These are phyloP conservation scores for Drosophila melanosoma DNA, from an alignment of 2,888 invertebrate genomes.

Conservation along the genomic window DNA sequence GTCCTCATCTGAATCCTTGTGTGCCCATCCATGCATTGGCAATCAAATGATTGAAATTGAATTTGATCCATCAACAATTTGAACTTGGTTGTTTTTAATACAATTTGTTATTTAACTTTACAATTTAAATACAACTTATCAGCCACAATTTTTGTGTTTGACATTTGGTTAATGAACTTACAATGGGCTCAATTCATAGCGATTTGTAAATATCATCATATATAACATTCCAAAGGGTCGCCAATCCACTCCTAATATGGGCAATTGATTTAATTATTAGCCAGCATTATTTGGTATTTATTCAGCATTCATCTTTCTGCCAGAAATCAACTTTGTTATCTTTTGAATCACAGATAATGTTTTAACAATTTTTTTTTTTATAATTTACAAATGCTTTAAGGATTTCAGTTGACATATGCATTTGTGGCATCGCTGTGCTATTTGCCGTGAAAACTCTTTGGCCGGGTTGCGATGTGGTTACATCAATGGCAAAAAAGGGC, in stretches of 20 bases:
- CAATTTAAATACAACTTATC: neutral
- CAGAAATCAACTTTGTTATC: neutral
- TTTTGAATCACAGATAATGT: neutral
- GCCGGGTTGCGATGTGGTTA: neutral
- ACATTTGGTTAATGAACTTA: neutral
- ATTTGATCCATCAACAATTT: neutral
- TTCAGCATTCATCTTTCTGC: neutral
- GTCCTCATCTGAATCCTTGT: constrained; percentile 34
- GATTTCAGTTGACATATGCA: constrained; percentile 5
- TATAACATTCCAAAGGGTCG: neutral
- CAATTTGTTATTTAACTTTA: neutral
- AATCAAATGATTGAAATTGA: neutral
- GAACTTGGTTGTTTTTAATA: neutral
- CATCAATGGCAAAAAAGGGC: neutral
- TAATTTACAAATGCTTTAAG: neutral
- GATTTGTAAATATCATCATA: neutral
- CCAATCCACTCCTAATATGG: neutral
- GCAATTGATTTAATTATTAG: neutral
- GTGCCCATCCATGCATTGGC: neutral
- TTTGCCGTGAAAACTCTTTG: constrained; percentile 6
- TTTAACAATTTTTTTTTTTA: constrained; percentile 1
- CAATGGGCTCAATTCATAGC: neutral
- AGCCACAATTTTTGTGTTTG: neutral
- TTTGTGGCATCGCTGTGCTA: neutral
- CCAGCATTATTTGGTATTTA: neutral